These are phyloP conservation scores for Apostichopus parvimensis DNA, from an alignment of 35 echinoderm and acorn worm genomes.

Conservation along the genomic window DNA sequence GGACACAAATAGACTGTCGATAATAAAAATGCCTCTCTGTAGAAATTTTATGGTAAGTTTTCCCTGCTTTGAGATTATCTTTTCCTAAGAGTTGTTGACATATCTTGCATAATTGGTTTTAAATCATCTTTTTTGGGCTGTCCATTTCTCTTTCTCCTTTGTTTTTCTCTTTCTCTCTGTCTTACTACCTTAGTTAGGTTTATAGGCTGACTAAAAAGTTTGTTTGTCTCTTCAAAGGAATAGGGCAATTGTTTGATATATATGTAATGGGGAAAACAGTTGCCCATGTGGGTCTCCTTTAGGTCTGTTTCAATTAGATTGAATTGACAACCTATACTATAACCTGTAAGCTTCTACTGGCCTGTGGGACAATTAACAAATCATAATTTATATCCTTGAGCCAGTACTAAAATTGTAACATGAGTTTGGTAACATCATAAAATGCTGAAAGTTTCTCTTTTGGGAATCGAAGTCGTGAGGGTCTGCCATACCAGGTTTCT, in stretches of 20 bases:
- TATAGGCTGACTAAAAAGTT: not conserved
- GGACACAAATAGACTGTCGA: not conserved
- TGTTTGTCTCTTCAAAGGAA: not conserved
- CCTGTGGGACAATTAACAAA: not conserved
- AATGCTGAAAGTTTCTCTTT: not conserved
- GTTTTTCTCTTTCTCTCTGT: not conserved
- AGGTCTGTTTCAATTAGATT: not conserved
- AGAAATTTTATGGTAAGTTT: not conserved
- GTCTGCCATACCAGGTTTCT: too few relatives aligned
- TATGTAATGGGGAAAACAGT: not conserved
- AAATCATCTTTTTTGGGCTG: not conserved
- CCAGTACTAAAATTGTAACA: not conserved
- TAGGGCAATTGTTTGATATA: not conserved
- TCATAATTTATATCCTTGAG: not conserved
- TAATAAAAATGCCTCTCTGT: not conserved
- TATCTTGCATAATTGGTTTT: conserved; percentile 4
- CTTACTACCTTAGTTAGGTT: not conserved
- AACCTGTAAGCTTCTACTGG: not conserved
- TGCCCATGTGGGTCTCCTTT: not conserved
- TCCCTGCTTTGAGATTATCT: not conserved
- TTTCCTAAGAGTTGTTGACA: not conserved
- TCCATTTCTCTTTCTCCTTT: not conserved
- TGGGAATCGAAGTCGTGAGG: too few relatives aligned
- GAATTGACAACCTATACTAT: not conserved
- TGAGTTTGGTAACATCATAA: not conserved